Evolutionary conservation across 2,113 vertebrate species (phyloP).

Genomic region (Poeciliopsis prolifica): DNA sequence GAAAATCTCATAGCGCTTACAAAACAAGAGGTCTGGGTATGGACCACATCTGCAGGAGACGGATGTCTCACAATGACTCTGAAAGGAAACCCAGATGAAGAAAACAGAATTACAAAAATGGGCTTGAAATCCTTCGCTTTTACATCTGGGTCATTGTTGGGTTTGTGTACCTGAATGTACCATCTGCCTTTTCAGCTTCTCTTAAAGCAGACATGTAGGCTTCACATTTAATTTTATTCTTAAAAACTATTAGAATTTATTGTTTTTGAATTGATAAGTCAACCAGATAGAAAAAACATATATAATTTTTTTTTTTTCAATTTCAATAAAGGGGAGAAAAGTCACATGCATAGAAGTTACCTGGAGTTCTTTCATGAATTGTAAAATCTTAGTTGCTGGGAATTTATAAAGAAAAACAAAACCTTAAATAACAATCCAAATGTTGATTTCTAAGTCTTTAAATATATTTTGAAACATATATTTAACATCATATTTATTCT

Average conservation of each 20-base stretch:
- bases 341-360: too few species aligned
- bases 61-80: slow-evolving; percentile 68
- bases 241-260: not conserved
- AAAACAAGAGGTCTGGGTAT: slow-evolving; percentile 66
- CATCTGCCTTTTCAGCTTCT: not conserved
- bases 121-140: not conserved
- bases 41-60: slow-evolving; percentile 43
- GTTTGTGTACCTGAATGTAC: not conserved
- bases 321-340: too few species aligned
- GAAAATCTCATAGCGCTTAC: slow-evolving; percentile 66
- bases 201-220: not conserved
- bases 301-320: too few species aligned
- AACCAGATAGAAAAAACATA: not conserved
- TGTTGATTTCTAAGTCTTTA: too few species aligned
- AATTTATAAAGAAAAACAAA: too few species aligned
- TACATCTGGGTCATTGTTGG: not conserved
- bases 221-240: not conserved
- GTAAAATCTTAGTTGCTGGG: too few species aligned
- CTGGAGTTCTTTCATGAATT: too few species aligned
- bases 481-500: too few species aligned
- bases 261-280: too few species aligned
- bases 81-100: slow-evolving; percentile 44
- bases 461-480: too few species aligned
- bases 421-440: too few species aligned
- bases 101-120: slow-evolving; percentile 10